Percentiles rank a stretch among this genome's conserved stretches.
These are phyloP conservation scores for Apantesis nais DNA, from an alignment of 2,888 invertebrate species.

Conservation along the genomic window DNA sequence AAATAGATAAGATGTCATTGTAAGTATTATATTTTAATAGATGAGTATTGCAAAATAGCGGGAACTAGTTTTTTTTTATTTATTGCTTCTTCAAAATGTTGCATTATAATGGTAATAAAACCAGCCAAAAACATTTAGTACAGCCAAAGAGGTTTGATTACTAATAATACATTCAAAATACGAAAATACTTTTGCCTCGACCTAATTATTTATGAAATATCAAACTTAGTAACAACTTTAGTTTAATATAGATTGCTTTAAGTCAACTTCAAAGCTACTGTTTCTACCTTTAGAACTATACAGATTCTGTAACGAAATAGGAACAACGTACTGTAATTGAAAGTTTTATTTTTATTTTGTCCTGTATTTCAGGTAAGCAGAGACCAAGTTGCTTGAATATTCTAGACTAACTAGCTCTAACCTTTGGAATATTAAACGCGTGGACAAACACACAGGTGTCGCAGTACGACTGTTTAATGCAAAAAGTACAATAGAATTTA, in stretches of 20 bases:
- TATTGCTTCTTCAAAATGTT: too few relatives aligned
- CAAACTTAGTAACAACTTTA: not conserved
- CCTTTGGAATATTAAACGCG: conserved; percentile 30
- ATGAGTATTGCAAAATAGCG: too few relatives aligned
- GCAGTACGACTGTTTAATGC: conserved; percentile 13
- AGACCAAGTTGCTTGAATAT: conserved; percentile 34
- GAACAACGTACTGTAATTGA: not conserved
- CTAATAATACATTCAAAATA: too few relatives aligned
- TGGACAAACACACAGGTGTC: conserved; percentile 14
- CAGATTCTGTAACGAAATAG: not conserved
- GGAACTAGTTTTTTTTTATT: too few relatives aligned
- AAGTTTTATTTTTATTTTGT: not conserved
- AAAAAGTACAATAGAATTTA: conserved; percentile 15
- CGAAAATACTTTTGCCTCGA: too few relatives aligned
- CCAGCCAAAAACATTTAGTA: too few relatives aligned
- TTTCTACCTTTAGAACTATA: not conserved
- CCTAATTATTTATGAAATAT: not conserved
- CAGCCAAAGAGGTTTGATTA: too few relatives aligned
- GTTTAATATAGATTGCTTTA: not conserved
- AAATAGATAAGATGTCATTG: too few relatives aligned
- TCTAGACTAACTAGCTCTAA: conserved; percentile 29
- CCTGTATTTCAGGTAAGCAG: not conserved
- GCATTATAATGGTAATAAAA: too few relatives aligned
- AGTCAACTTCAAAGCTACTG: not conserved
- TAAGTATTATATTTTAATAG: too few relatives aligned